Evolutionary conservation across 2,797 vertebrate species (phyloP).

Genomic region (Girardinus metallicus): DNA sequence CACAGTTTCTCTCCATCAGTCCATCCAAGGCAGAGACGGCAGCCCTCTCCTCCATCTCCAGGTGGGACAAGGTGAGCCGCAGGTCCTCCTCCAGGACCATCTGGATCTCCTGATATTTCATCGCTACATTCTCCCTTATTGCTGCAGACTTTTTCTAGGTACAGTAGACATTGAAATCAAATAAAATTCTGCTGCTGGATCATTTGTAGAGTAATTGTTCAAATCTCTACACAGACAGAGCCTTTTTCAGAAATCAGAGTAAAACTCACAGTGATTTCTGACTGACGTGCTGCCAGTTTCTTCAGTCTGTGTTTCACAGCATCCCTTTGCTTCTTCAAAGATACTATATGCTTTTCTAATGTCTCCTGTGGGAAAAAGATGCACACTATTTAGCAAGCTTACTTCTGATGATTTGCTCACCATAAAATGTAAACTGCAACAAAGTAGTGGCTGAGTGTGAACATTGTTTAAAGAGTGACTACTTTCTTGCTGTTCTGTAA

Average conservation of each 20-base stretch:
- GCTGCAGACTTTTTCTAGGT: conserved; percentile 74
- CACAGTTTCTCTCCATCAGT: conserved; percentile 77
- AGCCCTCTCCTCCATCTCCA: conserved; percentile 81
- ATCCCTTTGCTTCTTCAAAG: conserved; percentile 76
- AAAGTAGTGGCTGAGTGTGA: neutral
- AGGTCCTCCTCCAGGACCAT: conserved; percentile 79
- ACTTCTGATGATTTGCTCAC: neutral
- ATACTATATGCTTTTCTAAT: conserved; percentile 68
- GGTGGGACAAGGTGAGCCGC: conserved; percentile 75
- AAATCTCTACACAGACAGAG: neutral
- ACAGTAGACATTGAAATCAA: conserved; percentile 32
- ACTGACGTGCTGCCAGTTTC: conserved; percentile 79
- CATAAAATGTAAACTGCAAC: conserved; percentile 9
- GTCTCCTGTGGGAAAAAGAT: conserved; percentile 65
- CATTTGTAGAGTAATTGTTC: neutral
- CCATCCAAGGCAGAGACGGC: conserved; percentile 71
- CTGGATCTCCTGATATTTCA: conserved; percentile 81
- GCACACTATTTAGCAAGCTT: conserved; percentile 35
- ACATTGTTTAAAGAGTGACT: neutral
- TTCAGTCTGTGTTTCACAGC: conserved; percentile 79
- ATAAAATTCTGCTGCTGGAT: conserved; percentile 1
- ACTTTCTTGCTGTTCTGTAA: neutral
- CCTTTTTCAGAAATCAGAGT: neutral
- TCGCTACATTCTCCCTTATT: conserved; percentile 74
- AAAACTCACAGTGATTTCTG: conserved; percentile 73